Evolutionary conservation across 2,888 invertebrate species (phyloP), one percentile per base, ranked within the genome.

Genomic region (Chrysopilus asiliformis): DNA sequence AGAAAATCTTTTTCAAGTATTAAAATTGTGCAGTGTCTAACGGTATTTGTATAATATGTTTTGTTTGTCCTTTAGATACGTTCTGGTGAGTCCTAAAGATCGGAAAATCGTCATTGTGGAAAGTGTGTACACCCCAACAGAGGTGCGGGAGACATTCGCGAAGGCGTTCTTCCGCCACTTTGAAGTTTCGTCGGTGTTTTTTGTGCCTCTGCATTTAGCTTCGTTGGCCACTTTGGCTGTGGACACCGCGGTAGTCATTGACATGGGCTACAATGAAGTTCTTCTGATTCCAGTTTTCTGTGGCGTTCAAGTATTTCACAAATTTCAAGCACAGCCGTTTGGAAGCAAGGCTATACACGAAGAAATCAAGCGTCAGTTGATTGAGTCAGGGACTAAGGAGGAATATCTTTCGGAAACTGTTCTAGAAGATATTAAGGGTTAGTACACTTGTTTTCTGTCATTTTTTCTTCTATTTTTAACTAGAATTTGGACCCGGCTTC

Each of bases 61-160:
- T n/a, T n/a, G n/a, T n/a, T n/a, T n/a, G n/a, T n/a, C n/a, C n/a
- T n/a, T 12, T 54, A 91, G 91, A 49, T 78, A 90, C 57, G 73
- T 90, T 19, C 68, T 93, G 32, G 80, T 91, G 30, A 94, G 86
- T 55, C 93, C 95, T 0, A 93, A 94, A 61, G 94, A 91, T 52
- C 72, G 91, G 15, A 80, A 86, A 56, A 78, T 97, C 22, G 81
- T 97, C 4, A 71, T 97, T 19, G 79, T 95, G 14, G 97, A 97
- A 63, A 91, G 89, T 4, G 67, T 93, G 9, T 70, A 95, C 14
- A 79, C 82, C 20, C 82, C 77, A 4, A 83, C 86, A 1, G 60
- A 76, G 36, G 81, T 91, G 55, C 68, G 93, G 41, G 84, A 94
- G 53, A 83, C 83, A 1, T 65, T 97, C 8, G 93, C 93, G 0